phyloP scores from a whole-genome alignment of 2,888 invertebrate genomes.

The Eubasilissa splendida region DNA sequence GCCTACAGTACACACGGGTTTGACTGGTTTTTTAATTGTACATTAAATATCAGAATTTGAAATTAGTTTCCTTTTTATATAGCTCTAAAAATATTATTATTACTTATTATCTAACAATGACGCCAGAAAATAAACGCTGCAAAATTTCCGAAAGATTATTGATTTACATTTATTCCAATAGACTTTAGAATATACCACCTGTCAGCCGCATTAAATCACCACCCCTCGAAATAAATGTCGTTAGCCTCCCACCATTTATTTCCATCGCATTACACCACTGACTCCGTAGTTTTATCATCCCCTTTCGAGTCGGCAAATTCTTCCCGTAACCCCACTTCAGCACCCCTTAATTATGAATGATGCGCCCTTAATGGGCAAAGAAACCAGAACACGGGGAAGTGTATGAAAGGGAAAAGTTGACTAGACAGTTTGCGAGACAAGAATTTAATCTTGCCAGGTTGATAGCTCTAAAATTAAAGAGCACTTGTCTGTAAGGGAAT shows the following conservation, averaged over 20 bases:
- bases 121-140: too few relatives aligned
- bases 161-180: background rate
- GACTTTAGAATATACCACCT: background rate
- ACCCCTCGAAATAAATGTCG: constrained; percentile 18
- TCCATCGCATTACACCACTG: constrained; percentile 22
- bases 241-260: constrained; percentile 23
- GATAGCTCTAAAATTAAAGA: background rate
- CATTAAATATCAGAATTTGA: too few relatives aligned
- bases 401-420: constrained; percentile 18
- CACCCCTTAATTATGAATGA: constrained; percentile 32
- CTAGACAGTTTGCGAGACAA: constrained; percentile 11
- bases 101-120: too few relatives aligned
- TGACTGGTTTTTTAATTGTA: too few relatives aligned
- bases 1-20: too few relatives aligned
- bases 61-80: too few relatives aligned
- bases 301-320: background rate
- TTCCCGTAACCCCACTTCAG: constrained; percentile 3
- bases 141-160: background rate
- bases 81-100: too few relatives aligned
- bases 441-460: background rate
- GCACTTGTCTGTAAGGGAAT: too few relatives aligned
- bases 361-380: constrained; percentile 5
- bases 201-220: background rate
- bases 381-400: background rate
- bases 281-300: background rate